These are phyloP conservation scores for Argopecten irradians DNA, from an alignment of 1,140 invertebrate species.

Conservation along the genomic window DNA sequence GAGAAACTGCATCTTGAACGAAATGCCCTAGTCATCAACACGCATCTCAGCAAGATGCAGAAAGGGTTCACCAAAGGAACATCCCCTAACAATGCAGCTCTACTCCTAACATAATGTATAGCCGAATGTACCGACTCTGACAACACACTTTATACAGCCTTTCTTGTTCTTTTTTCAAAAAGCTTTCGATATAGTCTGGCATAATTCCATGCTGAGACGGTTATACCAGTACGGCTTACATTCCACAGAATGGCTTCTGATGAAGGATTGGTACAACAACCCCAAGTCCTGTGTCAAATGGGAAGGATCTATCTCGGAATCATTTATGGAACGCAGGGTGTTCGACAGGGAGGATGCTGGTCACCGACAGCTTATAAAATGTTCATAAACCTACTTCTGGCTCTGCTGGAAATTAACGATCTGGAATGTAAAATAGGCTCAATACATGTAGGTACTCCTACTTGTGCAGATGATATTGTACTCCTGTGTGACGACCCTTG, in stretches of 20 bases:
- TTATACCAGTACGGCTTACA: background rate
- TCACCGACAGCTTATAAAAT: slow-evolving; percentile 25
- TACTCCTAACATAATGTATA: background rate
- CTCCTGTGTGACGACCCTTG: background rate
- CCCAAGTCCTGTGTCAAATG: too few species aligned
- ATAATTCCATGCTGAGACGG: slow-evolving; percentile 6
- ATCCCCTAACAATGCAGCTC: background rate
- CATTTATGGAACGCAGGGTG: background rate
- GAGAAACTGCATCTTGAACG: slow-evolving; percentile 23
- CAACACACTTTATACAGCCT: background rate
- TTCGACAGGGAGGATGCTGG: slow-evolving; percentile 24
- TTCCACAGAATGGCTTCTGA: background rate
- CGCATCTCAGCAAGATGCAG: background rate
- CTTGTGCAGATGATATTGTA: slow-evolving; percentile 30
- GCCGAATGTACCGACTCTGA: slow-evolving; percentile 4
- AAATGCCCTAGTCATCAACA: too few species aligned
- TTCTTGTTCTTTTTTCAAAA: slow-evolving; percentile 26
- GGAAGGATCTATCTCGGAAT: background rate
- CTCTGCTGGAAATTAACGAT: background rate
- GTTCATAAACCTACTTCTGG: background rate
- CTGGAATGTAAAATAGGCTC: background rate
- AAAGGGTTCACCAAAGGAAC: slow-evolving; percentile 26
- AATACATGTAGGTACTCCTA: slow-evolving; percentile 1
- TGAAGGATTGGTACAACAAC: slow-evolving; percentile 37
- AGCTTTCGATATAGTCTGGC: slow-evolving; percentile 36